These are phyloP conservation scores for Phenganax stokvisi DNA, from an alignment of 92 coral and sea anemone genomes.

Conservation along the genomic window DNA sequence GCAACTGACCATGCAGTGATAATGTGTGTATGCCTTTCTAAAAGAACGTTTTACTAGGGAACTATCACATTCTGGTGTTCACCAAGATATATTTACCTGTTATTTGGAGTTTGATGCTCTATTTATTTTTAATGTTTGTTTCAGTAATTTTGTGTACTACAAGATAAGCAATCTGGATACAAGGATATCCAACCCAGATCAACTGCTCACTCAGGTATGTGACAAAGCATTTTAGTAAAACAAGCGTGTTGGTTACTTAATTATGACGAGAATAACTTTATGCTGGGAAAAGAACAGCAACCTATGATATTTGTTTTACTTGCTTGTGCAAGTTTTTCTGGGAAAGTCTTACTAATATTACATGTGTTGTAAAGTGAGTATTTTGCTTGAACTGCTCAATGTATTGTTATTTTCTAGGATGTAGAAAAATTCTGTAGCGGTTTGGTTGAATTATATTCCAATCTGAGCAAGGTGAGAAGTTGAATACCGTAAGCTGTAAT, in stretches of 20 bases:
- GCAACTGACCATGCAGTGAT: too few relatives aligned
- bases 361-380: background rate
- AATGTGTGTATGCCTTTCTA: too few relatives aligned
- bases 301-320: too few relatives aligned
- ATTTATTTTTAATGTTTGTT: background rate
- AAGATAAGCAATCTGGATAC: conserved; percentile 91
- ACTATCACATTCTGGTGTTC: background rate
- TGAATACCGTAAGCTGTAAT: background rate
- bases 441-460: conserved; percentile 91
- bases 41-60: background rate
- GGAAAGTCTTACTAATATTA: background rate
- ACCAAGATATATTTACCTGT: background rate
- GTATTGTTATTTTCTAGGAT: conserved; percentile 52
- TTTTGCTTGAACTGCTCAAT: background rate
- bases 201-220: conserved; percentile 85
- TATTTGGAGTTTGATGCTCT: too few relatives aligned
- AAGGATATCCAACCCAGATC: conserved; percentile 97
- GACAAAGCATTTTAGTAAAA: background rate
- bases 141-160: conserved; percentile 78
- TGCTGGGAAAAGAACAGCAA: background rate
- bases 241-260: background rate
- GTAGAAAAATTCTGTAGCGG: conserved; percentile 95
- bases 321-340: background rate
- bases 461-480: conserved; percentile 79
- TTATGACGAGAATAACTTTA: background rate